Base-by-base conservation (phyloP, 1,140 invertebrate species). In the Latrodectus geometricus region DNA sequence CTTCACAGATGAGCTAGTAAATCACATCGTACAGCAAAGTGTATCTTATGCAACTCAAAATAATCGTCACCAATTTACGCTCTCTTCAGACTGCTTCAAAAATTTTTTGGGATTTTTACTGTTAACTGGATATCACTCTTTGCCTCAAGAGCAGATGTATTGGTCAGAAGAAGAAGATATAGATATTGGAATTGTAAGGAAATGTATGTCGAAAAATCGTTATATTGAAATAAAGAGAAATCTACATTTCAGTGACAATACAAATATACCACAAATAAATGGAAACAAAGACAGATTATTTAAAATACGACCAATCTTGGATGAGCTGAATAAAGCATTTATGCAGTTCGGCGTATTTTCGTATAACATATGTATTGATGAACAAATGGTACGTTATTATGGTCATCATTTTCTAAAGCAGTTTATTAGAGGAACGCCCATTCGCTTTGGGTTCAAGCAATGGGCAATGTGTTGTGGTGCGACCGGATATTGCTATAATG, bases 211-310 rank as follows among this genome's bases (percentile, higher is more conserved):
- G 66, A 69, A 69, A 69, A 69, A 69, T 69, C 66, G 66, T 69
- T 69, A 69, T 69, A 69, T 69, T 69, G 66, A 69, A 69, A 69
- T 69, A 69, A 69, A 69, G n/a, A 69, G 66, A 69, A 69, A 69
- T 69, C 66, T 69, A 69, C 66, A 69, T 69, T 69, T 69, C 66
- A 69, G 66, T 69, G 66, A 69, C 66, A 69, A 69, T 69, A 20
- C 66, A 69, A 69, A 69, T 69, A 69, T 69, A 69, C 66, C 66
- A 69, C 66, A n/a, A 69, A 69, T 69, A 69, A 69, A 69, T 69
- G 66, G 66, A 69, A 69, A 69, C 20, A 69, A 69, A 69, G 66
- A 69, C 66, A 69, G 66, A 69, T 69, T 69, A 69, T 69, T 69
- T 69, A 69, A 69, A 69, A 69, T 69, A 69, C 66, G 66, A 69